Percentiles rank a stretch among this genome's conserved stretches.
phyloP scores from a whole-genome alignment of 2,113 vertebrate species.

The Pleuronectes platessa region DNA sequence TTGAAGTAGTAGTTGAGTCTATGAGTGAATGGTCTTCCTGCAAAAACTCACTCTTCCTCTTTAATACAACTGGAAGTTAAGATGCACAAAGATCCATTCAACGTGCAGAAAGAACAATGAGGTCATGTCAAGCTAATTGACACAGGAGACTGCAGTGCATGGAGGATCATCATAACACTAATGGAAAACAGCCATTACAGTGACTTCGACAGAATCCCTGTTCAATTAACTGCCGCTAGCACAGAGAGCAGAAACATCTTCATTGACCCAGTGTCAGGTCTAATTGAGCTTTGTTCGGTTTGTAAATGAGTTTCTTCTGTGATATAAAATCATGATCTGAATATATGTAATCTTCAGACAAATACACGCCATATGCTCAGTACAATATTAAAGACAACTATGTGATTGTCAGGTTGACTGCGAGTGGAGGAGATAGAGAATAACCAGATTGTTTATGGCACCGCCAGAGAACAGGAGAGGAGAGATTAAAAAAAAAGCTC shows the following conservation, averaged over 20 bases:
- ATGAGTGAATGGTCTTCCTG: too few species aligned
- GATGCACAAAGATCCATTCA: constrained; percentile 43
- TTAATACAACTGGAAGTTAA: constrained; percentile 22
- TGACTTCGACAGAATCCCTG: constrained; percentile 25
- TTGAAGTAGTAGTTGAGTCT: too few species aligned
- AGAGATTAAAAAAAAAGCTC: background rate
- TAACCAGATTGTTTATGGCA: background rate
- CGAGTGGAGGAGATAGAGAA: background rate
- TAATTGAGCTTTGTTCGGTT: background rate
- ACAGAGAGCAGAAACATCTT: background rate
- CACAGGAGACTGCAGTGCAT: constrained; percentile 12
- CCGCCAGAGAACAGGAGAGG: background rate
- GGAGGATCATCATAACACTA: constrained; percentile 43
- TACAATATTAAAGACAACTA: too few species aligned
- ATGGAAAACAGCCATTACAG: constrained; percentile 29
- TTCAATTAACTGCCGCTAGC: constrained; percentile 34
- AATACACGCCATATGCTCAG: too few species aligned
- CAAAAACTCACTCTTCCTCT: background rate
- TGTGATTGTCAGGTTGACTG: too few species aligned
- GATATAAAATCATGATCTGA: background rate
- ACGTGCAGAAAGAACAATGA: constrained; percentile 33
- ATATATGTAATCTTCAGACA: background rate
- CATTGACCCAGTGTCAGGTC: constrained; percentile 12
- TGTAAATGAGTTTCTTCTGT: background rate
- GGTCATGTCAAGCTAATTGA: constrained; percentile 47